These are phyloP conservation scores for Drosophila truncata DNA, from an alignment of 1,140 invertebrate species.

Conservation along the genomic window DNA sequence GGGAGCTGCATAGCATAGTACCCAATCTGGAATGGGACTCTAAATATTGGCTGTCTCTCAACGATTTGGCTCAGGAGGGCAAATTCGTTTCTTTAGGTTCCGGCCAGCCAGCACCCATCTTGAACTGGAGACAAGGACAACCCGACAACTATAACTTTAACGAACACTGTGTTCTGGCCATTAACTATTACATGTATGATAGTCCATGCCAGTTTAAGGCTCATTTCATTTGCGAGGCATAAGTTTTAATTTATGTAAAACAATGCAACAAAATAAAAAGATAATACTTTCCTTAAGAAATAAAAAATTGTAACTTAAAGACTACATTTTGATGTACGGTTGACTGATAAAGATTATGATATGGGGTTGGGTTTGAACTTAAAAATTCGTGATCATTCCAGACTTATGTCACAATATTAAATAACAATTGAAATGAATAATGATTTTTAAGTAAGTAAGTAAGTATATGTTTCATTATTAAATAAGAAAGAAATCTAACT, in stretches of 20 bases:
- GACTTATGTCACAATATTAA: no score
- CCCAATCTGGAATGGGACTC: background rate
- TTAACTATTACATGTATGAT: conserved; percentile 4
- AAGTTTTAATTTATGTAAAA: background rate
- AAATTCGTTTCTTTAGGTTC: background rate
- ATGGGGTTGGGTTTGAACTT: no score
- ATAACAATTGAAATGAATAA: no score
- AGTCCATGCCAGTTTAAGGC: background rate
- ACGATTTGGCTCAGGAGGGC: background rate
- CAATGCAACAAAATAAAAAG: background rate
- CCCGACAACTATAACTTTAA: background rate
- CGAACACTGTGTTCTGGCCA: background rate
- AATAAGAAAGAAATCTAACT: no score
- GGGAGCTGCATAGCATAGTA: background rate
- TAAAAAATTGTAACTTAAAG: no score
- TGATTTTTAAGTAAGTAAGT: no score
- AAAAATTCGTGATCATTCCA: no score
- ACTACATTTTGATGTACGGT: no score
- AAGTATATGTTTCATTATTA: no score
- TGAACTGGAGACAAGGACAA: background rate
- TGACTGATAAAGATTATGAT: no score
- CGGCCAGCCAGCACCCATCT: background rate
- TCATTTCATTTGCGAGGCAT: background rate
- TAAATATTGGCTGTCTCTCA: background rate
- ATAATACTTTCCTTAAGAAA: background rate